A percentile compares a stretch with the other conserved stretches of the same genome.
phyloP scores from a whole-genome alignment of 2,888 invertebrate species.

The Cantharis flavilabris region DNA sequence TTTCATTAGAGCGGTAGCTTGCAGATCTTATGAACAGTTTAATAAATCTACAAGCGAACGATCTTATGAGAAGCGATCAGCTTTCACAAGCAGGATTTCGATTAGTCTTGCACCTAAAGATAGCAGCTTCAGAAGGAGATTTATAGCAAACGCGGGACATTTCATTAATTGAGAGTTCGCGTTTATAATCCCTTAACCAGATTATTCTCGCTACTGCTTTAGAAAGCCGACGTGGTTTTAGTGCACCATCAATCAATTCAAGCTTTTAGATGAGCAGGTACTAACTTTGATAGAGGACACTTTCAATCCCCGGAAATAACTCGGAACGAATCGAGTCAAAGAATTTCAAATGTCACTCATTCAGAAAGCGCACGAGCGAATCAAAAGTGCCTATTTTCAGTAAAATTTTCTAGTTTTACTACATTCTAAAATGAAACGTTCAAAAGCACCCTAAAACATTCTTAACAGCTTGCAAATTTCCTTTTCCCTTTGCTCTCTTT shows the following conservation, averaged over 20 bases:
- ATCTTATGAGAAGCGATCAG: conserved; percentile 32
- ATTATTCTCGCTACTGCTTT: conserved; percentile 37
- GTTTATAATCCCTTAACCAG: conserved; percentile 42
- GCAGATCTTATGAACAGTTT: conserved; percentile 18
- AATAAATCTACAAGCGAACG: conserved; percentile 25
- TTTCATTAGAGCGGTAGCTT: conserved; percentile 2
- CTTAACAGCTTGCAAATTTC: conserved; percentile 23
- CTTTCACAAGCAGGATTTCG: conserved; percentile 36
- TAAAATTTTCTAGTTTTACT: conserved; percentile 20
- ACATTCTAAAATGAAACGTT: conserved; percentile 15
- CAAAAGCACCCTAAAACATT: conserved; percentile 11
- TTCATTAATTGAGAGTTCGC: conserved; percentile 43
- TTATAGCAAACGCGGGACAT: conserved; percentile 40
- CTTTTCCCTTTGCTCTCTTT: conserved; percentile 11
- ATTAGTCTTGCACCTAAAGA: conserved; percentile 35
- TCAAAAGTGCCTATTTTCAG: conserved; percentile 21
- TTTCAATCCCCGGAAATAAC: conserved; percentile 23
- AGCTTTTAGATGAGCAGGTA: conserved; percentile 33
- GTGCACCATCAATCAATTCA: conserved; percentile 40
- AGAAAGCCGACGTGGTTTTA: conserved; percentile 35
- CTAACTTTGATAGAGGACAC: conserved; percentile 28
- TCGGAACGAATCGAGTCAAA: conserved; percentile 16
- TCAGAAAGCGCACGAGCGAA: conserved; percentile 3
- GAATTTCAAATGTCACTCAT: conserved; percentile 11
- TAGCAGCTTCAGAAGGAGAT: conserved; percentile 34